A percentile compares a stretch with the other conserved stretches of the same genome.
Conservation (phyloP, 2,113 vertebrate genomes). For the Erythrocebus patas region DNA sequence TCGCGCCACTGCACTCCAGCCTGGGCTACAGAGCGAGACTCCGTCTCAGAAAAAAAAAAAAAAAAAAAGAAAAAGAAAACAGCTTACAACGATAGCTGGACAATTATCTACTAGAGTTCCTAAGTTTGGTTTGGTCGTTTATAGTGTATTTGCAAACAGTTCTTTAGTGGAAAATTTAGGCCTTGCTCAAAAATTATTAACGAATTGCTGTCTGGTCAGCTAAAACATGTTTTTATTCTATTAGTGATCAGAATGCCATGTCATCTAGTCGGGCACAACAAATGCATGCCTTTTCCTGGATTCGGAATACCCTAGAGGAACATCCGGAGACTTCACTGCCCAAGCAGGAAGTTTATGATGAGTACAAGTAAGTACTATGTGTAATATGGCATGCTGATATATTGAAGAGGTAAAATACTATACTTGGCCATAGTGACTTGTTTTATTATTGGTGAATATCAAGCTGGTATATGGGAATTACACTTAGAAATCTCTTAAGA, state of each 20-base stretch:
- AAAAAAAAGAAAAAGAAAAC: not conserved
- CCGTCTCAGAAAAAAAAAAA: no score
- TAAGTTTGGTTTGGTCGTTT: not conserved
- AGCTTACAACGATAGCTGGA: not conserved
- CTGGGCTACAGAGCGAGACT: no score
- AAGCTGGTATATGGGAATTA: not conserved
- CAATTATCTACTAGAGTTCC: not conserved
- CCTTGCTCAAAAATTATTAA: not conserved
- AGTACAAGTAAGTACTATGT: conserved; percentile 94
- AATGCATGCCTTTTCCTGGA: conserved; percentile 98
- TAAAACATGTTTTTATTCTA: conserved; percentile 56
- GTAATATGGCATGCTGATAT: not conserved
- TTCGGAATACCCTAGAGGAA: conserved; percentile 96
- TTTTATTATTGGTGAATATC: conserved; percentile 29
- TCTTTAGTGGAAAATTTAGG: not conserved
- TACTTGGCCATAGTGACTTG: not conserved
- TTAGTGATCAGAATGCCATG: conserved; percentile 93
- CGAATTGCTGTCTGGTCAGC: not conserved
- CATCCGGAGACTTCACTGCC: conserved; percentile 98
- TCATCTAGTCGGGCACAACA: conserved; percentile 97
- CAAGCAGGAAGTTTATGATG: conserved; percentile 99
- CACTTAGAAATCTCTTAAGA: not conserved
- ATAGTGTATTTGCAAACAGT: not conserved
- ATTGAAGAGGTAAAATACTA: not conserved
- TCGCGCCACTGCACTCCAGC: no score